A percentile compares a stretch with the other conserved stretches of the same genome.
phyloP scores from a whole-genome alignment of 1,140 invertebrate genomes.

The Linepithema humile region DNA sequence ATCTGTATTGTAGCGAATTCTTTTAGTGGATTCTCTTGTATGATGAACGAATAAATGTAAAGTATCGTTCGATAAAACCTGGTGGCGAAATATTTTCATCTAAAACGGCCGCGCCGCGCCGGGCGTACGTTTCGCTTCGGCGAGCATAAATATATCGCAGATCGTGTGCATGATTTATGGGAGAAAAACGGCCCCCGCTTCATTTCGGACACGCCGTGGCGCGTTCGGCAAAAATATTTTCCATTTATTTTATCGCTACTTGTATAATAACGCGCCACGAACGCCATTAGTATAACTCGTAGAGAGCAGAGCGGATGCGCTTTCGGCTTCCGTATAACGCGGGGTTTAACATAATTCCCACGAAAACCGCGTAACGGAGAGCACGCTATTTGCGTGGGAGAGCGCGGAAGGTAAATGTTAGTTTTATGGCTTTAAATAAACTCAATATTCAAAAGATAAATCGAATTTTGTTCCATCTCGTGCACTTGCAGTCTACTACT shows the following conservation, averaged over 20 bases:
- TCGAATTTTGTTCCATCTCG: constrained; percentile 15
- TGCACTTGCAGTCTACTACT: not conserved
- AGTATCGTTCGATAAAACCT: constrained; percentile 76
- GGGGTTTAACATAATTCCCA: not conserved
- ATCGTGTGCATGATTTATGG: constrained; percentile 40
- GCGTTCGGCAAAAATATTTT: constrained; percentile 37
- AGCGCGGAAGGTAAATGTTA: constrained; percentile 14
- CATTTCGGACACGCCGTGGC: not conserved
- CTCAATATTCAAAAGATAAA: not conserved
- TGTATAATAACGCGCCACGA: not conserved
- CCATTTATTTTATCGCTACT: not conserved
- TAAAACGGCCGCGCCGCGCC: no score
- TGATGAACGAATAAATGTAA: constrained; percentile 79
- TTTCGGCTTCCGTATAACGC: not conserved
- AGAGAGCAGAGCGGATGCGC: not conserved
- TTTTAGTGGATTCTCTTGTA: constrained; percentile 79
- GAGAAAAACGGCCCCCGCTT: not conserved
- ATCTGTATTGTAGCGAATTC: constrained; percentile 74
- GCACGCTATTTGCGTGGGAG: constrained; percentile 8
- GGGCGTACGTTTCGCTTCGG: not conserved
- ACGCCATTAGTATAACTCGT: not conserved
- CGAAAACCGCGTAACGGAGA: not conserved
- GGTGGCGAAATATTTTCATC: not conserved
- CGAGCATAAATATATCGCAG: not conserved
- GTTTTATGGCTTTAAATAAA: not conserved